A percentile compares a stretch with the other conserved stretches of the same genome.
Conservation (phyloP, 2,113 vertebrate species). For the Morphnarchus princeps region DNA sequence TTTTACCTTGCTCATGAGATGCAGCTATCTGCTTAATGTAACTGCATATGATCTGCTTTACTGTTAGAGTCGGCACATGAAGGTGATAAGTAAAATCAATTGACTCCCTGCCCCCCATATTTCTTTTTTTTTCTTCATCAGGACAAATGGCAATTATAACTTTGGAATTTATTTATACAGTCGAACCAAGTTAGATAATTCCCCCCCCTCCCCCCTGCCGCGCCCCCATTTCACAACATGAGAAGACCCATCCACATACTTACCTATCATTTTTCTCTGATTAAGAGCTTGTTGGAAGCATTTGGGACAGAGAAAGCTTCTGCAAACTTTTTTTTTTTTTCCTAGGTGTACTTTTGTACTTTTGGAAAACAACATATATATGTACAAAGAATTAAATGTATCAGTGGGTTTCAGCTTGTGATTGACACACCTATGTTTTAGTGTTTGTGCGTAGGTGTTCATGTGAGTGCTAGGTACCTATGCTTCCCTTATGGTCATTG, state of each 20-base stretch:
- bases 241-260: neutral
- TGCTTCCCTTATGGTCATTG: neutral
- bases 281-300: neutral
- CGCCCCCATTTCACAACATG: neutral
- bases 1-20: neutral
- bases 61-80: neutral
- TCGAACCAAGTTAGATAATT: neutral
- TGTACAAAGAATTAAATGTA: neutral
- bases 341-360: neutral
- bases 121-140: neutral
- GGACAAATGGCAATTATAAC: neutral
- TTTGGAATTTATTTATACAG: neutral
- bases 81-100: neutral
- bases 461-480: neutral
- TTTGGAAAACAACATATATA: neutral
- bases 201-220: fast-evolving
- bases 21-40: neutral
- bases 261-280: neutral
- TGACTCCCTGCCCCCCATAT: neutral
- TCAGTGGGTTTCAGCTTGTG: neutral
- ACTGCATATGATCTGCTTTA: neutral
- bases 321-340: neutral
- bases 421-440: neutral
- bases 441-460: neutral
- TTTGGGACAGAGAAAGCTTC: neutral